Base-by-base conservation (phyloP, 2,797 vertebrate species). In the Oreonectes daqikongensis region DNA sequence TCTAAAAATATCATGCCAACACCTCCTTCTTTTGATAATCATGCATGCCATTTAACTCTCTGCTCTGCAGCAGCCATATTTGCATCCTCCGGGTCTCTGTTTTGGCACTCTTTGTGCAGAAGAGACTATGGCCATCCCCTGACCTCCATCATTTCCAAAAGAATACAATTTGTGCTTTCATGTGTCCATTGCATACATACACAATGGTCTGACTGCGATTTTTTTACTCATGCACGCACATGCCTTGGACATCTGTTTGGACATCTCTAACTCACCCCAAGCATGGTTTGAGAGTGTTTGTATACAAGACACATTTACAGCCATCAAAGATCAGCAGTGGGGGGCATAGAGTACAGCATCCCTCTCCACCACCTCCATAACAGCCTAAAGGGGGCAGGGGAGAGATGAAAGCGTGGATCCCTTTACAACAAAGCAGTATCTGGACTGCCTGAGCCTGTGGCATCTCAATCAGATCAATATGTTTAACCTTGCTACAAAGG, bases 321-420 rank as follows among this genome's bases (percentile, higher is more conserved):
- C 91, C 89, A 90, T 92, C 87, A 91, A 92, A 91, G 90, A 89
- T 90, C 83, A 84, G 77, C 53, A 24, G 26, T 79, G 87, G 86
- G 86, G 86, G 87, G 86, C 88, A 86, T 87, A 42, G 12, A 12
- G 40, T 42, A 89, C 86, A 90, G 84, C 88, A 88, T 88, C 86
- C 86, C 87, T 64, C 87, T 84, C 87, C 88, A 59, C 35, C 70
- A 42, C 59, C 46, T 24, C 86, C 86, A 79, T 72, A 60, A 87
- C 86, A 87, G 88, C 90, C 90, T 90, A 85, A 81, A 89, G 89
- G 87, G 79, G 69, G n/a, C 14, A 40, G 48, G 18, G 26, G 74
- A 50, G 75, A 87, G 90, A 92, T 92, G 92, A 94, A 90, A 88
- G 90, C 88, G 87, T 90, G 89, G 75, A 86, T 86, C 86, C 81